Conservation (phyloP, 2,888 invertebrate genomes). For the Antheraea assamensis region DNA sequence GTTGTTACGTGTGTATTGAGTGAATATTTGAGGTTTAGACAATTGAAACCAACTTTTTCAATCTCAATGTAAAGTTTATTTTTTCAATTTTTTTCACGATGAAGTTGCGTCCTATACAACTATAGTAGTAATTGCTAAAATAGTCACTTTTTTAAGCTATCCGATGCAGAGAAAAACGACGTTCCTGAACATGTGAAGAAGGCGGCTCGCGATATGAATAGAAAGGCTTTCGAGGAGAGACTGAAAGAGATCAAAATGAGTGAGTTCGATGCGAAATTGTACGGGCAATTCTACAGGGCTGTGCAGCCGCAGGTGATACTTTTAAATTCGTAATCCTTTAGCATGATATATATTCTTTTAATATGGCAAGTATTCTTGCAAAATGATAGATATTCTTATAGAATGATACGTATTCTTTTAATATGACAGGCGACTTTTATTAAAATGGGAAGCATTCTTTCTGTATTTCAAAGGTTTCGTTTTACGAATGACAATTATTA, state of each 20-base stretch:
- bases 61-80: no score
- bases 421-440: no score
- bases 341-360: no score
- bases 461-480: no score
- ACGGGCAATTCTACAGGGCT: constrained; percentile 90
- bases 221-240: constrained; percentile 92
- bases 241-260: constrained; percentile 97
- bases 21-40: no score
- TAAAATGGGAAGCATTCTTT: no score
- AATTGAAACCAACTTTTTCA: not conserved
- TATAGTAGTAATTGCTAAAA: not conserved
- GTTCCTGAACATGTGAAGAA: constrained; percentile 94
- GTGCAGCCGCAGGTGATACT: constrained; percentile 87
- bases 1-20: not conserved
- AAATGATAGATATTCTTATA: no score
- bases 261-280: constrained; percentile 94
- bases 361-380: no score
- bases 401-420: no score
- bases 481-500: no score
- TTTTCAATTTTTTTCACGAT: no score
- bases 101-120: not conserved
- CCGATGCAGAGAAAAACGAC: constrained; percentile 94
- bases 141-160: constrained; percentile 73
- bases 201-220: constrained; percentile 96
- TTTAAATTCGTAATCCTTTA: not conserved